Evolutionary conservation across 2,797 vertebrate species (phyloP).

Genomic region (Astyanax mexicanus): DNA sequence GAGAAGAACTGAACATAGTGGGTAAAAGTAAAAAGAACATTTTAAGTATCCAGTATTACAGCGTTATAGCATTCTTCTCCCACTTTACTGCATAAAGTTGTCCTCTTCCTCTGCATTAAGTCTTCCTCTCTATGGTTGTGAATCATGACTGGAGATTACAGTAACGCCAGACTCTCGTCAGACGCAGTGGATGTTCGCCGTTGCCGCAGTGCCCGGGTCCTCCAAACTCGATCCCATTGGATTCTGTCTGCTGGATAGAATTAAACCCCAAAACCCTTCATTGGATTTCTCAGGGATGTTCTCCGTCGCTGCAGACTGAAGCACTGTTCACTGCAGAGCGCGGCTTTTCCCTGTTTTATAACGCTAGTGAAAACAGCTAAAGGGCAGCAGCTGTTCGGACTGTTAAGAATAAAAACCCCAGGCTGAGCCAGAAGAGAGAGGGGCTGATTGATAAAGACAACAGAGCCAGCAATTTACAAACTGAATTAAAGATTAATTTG

Average conservation of each 20-base stretch:
- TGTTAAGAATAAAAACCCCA: background rate
- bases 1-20: too few species aligned
- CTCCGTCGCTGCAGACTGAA: background rate
- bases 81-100: too few species aligned
- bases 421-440: background rate
- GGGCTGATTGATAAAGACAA: constrained; percentile 15
- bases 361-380: background rate
- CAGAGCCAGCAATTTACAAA: background rate
- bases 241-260: constrained; percentile 9
- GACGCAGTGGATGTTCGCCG: background rate
- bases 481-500: background rate
- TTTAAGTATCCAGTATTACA: too few species aligned
- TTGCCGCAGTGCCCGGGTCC: background rate
- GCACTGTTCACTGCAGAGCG: background rate
- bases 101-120: background rate
- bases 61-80: too few species aligned
- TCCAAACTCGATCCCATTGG: background rate
- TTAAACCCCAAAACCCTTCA: constrained; percentile 5
- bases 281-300: constrained; percentile 19
- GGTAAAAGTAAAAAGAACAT: too few species aligned
- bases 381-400: constrained; percentile 23
- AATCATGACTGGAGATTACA: background rate
- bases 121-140: background rate
- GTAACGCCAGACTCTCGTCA: background rate
- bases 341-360: background rate